Evolutionary conservation across 2,888 invertebrate species (phyloP).

Genomic region (Eudemis profundana): DNA sequence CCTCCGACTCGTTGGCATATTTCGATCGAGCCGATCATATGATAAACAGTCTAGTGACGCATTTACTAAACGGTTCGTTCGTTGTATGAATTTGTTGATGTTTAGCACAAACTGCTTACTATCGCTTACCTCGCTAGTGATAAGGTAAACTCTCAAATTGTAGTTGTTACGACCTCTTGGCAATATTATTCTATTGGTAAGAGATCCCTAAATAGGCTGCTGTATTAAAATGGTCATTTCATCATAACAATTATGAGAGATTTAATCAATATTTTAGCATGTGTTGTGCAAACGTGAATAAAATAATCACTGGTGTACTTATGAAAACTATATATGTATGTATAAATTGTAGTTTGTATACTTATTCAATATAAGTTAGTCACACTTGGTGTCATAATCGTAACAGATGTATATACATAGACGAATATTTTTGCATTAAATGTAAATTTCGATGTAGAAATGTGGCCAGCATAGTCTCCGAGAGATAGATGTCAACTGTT

Average conservation of each 20-base stretch:
- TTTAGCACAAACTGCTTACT: constrained; percentile 23
- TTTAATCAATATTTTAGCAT: constrained; percentile 15
- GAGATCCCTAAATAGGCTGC: neutral
- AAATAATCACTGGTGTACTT: constrained; percentile 27
- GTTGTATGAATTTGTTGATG: constrained; percentile 1
- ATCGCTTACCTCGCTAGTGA: constrained; percentile 23
- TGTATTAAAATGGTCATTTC: neutral
- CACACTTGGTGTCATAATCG: constrained; percentile 31
- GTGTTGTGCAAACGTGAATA: constrained; percentile 18
- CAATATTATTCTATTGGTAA: neutral
- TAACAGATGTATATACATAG: constrained; percentile 45
- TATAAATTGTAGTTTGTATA: constrained; percentile 20
- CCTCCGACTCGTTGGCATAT: neutral
- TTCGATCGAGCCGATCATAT: neutral
- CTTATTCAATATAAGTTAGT: constrained; percentile 28
- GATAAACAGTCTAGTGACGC: constrained; percentile 7
- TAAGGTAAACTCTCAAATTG: neutral
- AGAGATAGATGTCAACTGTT: constrained; percentile 7
- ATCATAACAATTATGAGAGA: neutral
- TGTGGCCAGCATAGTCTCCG: constrained; percentile 16
- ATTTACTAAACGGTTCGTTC: constrained; percentile 19
- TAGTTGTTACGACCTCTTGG: constrained; percentile 6
- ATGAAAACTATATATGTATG: constrained; percentile 19
- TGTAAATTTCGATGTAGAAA: constrained; percentile 29
- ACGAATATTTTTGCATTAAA: constrained; percentile 48